Evolutionary conservation across 2,797 vertebrate species (phyloP), one percentile per base, ranked within the genome.

Genomic region (Hozukius guyotensis): DNA sequence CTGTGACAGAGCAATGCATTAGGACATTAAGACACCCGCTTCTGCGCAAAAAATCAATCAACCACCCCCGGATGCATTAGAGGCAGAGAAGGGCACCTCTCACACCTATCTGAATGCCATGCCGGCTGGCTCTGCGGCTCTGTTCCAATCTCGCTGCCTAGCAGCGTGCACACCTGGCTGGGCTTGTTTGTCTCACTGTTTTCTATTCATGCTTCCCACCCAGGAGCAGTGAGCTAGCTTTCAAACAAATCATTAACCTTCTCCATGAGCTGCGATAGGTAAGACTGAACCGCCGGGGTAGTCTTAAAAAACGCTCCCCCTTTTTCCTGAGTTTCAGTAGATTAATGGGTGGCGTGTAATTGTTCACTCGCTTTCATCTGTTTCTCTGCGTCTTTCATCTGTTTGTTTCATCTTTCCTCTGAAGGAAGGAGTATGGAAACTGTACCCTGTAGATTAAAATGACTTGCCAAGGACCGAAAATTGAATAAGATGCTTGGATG

Each of bases 1-100:
- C 89, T 95, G 95, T 95, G 95, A 95, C 95, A 94, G 94, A 93
- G 93, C 92, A 93, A 95, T 94, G 93, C 95, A 95, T 96, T 95
- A 95, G 94, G 93, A 94, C 95, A 95, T 96, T 95, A 96, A 95
- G 95, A 94, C 93, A 91, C 93, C 88, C 88, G 93, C 91, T 89
- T 85, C 91, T 88, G 91, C 66, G 42, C 92, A 87, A 91, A 93
- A 93, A 95, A 96, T 96, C 94, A 95, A 95, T 96, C 94, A 93
- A 78, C 62, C 92, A 83, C 90, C 90, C 88, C 83, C 83, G 65
- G 92, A 91, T 88, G 88, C 92, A 94, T 94, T 92, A 93, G 88
- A 91, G 91, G 89, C 86, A 78, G 88, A 90, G 91, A 95, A 93
- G 92, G 94, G 92, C 94, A 93, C 84, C 88, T 87, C 87, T 79